Percentiles rank a stretch among this genome's conserved stretches.
Conservation (phyloP, 2,797 vertebrate genomes). For the Garrulus glandarius region DNA sequence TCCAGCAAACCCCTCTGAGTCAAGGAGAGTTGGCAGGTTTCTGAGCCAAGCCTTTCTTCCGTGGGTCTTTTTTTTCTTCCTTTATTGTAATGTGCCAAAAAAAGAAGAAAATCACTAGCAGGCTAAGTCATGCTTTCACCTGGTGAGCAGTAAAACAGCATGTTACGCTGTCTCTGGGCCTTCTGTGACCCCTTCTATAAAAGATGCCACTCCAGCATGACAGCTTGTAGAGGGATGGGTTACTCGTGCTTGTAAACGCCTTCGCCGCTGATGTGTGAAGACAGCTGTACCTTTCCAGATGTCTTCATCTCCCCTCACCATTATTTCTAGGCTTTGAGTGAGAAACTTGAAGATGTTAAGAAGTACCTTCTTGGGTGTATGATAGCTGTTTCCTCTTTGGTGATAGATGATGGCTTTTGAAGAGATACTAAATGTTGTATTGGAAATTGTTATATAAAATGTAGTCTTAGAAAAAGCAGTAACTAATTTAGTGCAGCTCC, state of each 20-base stretch:
- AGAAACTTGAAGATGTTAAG: background rate
- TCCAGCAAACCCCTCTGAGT: background rate
- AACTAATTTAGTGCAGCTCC: background rate
- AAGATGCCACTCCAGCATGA: background rate
- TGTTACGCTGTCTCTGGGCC: rapidly evolving
- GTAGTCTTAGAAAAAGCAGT: background rate
- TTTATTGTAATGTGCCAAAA: background rate
- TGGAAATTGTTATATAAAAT: background rate
- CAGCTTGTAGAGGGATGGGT: background rate
- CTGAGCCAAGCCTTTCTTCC: background rate
- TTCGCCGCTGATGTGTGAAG: background rate
- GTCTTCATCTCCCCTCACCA: background rate
- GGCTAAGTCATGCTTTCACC: background rate
- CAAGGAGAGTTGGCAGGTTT: background rate
- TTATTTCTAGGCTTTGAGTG: background rate
- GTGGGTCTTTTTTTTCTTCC: background rate
- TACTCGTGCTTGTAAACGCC: background rate
- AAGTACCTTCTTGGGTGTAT: background rate
- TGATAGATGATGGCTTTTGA: background rate
- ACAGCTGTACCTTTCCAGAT: background rate
- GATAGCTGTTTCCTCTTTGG: background rate
- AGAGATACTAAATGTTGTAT: background rate
- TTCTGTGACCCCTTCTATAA: rapidly evolving
- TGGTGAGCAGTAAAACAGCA: rapidly evolving
- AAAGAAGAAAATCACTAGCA: background rate